Conservation (phyloP, 2,797 vertebrate genomes). For the Malurus splendens region DNA sequence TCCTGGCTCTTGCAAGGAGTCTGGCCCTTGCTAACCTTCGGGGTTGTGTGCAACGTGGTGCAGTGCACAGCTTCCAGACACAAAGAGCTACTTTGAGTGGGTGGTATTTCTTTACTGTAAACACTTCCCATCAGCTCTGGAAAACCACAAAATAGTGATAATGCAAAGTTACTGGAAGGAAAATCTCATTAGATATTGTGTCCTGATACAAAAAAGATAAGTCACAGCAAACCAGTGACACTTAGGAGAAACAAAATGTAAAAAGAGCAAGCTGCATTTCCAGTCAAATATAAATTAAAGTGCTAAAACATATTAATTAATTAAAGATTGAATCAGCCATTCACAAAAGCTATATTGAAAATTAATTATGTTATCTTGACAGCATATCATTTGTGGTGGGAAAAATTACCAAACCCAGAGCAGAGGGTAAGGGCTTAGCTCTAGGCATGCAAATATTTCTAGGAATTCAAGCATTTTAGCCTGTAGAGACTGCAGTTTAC, state of each 20-base stretch:
- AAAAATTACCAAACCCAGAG: neutral
- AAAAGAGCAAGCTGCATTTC: neutral
- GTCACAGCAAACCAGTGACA: neutral
- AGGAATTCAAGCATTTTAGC: neutral
- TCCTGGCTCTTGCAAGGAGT: neutral
- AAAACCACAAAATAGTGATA: neutral
- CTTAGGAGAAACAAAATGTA: neutral
- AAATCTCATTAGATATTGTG: neutral
- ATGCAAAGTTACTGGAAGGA: constrained; percentile 1
- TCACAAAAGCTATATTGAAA: neutral
- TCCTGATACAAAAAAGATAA: neutral
- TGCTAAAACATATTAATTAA: neutral
- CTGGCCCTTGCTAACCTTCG: neutral
- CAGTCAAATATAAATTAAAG: neutral
- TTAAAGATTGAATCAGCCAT: neutral
- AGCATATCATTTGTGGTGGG: neutral
- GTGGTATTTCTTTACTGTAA: constrained; percentile 9
- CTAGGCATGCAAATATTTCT: neutral
- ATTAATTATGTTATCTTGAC: neutral
- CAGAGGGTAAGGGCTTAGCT: neutral
- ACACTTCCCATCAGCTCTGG: neutral
- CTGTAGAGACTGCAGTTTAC: neutral
- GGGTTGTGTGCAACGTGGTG: neutral
- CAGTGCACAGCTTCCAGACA: neutral
- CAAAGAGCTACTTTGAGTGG: neutral